Evolutionary conservation across 2,888 invertebrate genomes (phyloP), one percentile per base, ranked within the genome.

Genomic region (Cerastis rubricosa): DNA sequence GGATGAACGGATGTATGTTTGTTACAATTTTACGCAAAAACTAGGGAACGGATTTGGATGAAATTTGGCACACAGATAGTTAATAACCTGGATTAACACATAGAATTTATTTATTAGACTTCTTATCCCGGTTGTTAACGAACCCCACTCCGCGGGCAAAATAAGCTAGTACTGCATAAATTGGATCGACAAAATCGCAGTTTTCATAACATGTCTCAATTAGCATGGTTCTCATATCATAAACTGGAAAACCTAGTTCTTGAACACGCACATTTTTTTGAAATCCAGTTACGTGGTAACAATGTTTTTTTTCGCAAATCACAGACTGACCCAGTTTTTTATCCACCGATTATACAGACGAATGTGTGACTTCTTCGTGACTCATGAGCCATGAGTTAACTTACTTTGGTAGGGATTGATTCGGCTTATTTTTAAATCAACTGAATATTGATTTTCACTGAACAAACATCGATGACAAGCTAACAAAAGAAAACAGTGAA

Each of bases 401-500:
- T 54, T 22, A 40, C 35, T 22, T 22, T 12, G 5, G 45, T 45
- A 25, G 19, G 65, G 29, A 35, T 66, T 66, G 25, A 47, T 66
- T 47, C n/a, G 47, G 6, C 54, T 67, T 67, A 78, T 78, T 67
- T 43, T 63, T 73, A 57, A 74, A 79, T 79, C 57, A 35, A 49
- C 63, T 35, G 57, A 57, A 68, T 59, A 74, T 79, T 80, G 67
- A 64, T 43, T 49, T 51, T 67, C 9, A 51, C 25, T 22, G 40
- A 80, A 65, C 74, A 79, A 69, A 59, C 14, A 51, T 40, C 40
- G 51, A 66, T 66, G 57, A 59, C 73, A 79, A 68, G 35, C 25
- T 25, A 57, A 9, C 22, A 64, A 73, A 51, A 74, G 43, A 63
- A 64, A 68, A 70, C 43, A 74, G 45, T 51, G 22, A 74, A 65